Conservation (phyloP, 2,797 vertebrate species). For the Protonibea diacanthus region DNA sequence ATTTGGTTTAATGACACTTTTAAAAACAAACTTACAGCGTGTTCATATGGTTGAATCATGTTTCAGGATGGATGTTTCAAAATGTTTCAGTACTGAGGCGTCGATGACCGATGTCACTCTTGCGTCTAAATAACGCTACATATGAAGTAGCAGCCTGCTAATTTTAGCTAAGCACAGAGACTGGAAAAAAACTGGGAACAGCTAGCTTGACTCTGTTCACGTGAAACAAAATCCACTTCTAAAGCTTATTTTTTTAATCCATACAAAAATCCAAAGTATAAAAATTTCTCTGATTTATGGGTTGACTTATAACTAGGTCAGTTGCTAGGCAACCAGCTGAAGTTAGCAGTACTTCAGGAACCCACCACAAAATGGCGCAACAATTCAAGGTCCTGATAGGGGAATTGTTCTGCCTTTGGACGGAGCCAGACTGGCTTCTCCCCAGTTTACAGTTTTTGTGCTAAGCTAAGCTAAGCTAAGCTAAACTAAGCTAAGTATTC, state of each 20-base stretch:
- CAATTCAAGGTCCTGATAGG: neutral
- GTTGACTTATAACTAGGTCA: neutral
- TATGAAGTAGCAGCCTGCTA: neutral
- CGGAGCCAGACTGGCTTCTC: neutral
- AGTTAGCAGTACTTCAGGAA: neutral
- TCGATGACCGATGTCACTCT: neutral
- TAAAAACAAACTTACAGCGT: neutral
- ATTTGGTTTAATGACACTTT: neutral
- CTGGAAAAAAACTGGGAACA: neutral
- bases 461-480: neutral
- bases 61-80: too few species aligned
- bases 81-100: neutral
- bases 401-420: neutral
- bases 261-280: neutral
- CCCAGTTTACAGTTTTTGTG: neutral
- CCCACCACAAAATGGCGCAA: neutral
- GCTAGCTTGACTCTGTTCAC: neutral
- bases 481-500: neutral
- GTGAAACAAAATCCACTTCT: too few species aligned
- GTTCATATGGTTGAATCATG: neutral
- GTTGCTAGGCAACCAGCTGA: neutral
- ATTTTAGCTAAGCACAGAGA: slow-evolving; percentile 11
- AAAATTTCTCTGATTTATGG: neutral
- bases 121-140: neutral
- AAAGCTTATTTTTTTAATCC: neutral